Percentiles rank a stretch among this genome's conserved stretches.
Evolutionary conservation across 2,797 vertebrate genomes (phyloP).

Genomic region (Malurus leucopterus): DNA sequence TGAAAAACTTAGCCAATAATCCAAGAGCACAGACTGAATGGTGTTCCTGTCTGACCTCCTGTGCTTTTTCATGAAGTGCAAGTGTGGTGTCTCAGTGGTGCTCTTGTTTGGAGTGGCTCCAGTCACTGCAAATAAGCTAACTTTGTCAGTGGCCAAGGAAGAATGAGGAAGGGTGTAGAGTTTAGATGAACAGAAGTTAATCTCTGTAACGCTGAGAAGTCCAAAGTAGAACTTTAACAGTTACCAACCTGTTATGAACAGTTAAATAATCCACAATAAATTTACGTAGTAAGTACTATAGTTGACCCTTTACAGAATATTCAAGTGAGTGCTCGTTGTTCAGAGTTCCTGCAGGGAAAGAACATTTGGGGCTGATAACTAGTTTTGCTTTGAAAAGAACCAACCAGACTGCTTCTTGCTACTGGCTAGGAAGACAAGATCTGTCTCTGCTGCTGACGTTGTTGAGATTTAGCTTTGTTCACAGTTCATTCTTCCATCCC

Average conservation of each 20-base stretch:
- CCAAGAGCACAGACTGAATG: not conserved
- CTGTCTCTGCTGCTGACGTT: not conserved
- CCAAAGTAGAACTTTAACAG: not conserved
- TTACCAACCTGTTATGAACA: not conserved
- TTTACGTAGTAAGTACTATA: not conserved
- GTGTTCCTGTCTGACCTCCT: not conserved
- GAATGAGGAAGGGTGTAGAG: not conserved
- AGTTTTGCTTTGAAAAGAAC: not conserved
- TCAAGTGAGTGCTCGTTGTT: not conserved
- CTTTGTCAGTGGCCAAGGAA: not conserved
- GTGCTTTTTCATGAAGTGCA: not conserved
- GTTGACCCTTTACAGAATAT: not conserved
- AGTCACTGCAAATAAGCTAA: not conserved
- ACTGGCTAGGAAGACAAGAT: not conserved
- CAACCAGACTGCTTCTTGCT: not conserved
- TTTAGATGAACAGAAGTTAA: not conserved
- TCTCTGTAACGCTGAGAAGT: not conserved
- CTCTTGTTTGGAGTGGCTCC: not conserved
- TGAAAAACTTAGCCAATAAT: not conserved
- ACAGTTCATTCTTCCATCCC: not conserved
- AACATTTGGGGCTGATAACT: not conserved
- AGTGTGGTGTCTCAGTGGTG: not conserved
- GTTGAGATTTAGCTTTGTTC: not conserved
- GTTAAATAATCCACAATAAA: not conserved
- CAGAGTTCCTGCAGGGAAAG: not conserved